Conservation (phyloP, 2,888 invertebrate genomes). For the Pachliopta kotzebuea region DNA sequence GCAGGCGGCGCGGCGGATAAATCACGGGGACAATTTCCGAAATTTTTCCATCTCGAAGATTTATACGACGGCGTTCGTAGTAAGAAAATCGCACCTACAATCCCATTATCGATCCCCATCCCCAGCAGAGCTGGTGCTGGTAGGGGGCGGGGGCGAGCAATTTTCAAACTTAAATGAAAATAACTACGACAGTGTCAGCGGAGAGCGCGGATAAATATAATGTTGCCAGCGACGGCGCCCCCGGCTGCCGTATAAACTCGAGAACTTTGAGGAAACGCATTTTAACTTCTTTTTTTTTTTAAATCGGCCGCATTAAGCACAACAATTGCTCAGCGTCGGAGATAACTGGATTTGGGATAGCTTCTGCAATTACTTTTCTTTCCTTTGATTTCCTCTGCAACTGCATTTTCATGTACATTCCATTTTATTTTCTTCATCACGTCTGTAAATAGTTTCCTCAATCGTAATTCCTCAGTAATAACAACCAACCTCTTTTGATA, state of each 20-base stretch:
- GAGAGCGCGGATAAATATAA: conserved; percentile 13
- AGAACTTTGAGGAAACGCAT: not conserved
- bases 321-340: no score
- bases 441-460: no score
- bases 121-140: conserved; percentile 72
- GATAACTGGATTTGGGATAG: no score
- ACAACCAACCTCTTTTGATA: no score
- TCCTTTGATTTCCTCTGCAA: no score
- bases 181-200: conserved; percentile 53
- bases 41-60: conserved; percentile 75
- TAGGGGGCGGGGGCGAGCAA: conserved; percentile 65
- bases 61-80: conserved; percentile 62
- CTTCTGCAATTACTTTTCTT: no score
- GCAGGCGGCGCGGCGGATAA: conserved; percentile 54
- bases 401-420: no score
- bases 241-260: not conserved
- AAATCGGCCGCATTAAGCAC: not conserved
- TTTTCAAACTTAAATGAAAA: conserved; percentile 79
- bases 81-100: conserved; percentile 75
- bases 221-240: not conserved
- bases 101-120: conserved; percentile 77
- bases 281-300: not conserved
- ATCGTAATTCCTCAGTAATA: no score
- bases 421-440: no score
- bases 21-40: conserved; percentile 74